A percentile compares a stretch with the other conserved stretches of the same genome.
Conservation (phyloP, 2,888 invertebrate genomes). For the Tenodera sinensis region DNA sequence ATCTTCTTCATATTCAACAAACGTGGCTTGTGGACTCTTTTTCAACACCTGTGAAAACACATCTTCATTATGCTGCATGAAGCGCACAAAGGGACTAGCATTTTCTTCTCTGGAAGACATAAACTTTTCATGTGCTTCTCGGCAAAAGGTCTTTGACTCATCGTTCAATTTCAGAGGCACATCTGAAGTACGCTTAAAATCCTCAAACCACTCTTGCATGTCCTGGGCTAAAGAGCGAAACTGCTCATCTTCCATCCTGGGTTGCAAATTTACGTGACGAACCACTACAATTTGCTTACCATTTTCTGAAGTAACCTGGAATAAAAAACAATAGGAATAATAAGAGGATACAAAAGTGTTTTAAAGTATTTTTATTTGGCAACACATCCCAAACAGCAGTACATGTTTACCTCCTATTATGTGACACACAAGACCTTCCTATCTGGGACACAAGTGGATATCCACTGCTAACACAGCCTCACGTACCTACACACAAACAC, state of each 20-base stretch:
- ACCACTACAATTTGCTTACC: no score
- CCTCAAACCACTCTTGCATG: neutral
- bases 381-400: no score
- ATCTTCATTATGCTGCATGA: constrained; percentile 8
- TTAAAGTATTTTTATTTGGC: no score
- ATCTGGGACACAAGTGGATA: no score
- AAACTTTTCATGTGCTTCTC: constrained; percentile 1
- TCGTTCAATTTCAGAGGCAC: neutral
- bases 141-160: neutral
- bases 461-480: no score
- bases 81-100: neutral
- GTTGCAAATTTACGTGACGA: no score
- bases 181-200: neutral
- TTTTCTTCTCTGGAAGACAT: neutral
- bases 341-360: no score
- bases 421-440: no score
- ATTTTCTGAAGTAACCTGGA: no score
- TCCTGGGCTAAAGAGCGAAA: neutral
- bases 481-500: no score
- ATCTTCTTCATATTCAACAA: neutral
- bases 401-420: no score
- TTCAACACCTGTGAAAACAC: neutral
- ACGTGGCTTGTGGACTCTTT: neutral
- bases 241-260: neutral
- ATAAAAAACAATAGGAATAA: no score